Evolutionary conservation across 1,140 invertebrate species (phyloP).

Genomic region (Holotrichia oblita): DNA sequence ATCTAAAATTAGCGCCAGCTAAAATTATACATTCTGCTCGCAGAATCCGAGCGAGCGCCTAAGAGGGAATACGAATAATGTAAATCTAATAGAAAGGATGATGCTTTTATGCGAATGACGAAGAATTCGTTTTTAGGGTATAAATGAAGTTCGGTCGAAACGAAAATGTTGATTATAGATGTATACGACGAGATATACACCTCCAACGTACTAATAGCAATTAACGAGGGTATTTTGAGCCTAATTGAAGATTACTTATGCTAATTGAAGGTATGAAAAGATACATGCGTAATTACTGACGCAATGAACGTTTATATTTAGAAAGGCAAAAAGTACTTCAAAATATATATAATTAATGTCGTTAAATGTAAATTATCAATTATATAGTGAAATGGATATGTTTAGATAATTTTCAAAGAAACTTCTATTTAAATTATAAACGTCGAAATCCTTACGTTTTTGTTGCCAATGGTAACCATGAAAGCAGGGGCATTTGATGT

Average conservation of each 20-base stretch:
- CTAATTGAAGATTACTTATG: conserved; percentile 1
- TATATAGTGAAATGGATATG: background rate
- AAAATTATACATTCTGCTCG: conserved; percentile 17
- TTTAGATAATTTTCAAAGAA: background rate
- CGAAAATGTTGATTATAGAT: background rate
- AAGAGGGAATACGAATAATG: background rate
- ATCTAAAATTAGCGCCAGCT: conserved; percentile 17
- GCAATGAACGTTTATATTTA: background rate
- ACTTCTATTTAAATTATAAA: background rate
- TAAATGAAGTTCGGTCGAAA: background rate
- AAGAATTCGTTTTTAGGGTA: background rate
- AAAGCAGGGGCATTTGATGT: too few species aligned
- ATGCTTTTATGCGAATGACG: background rate
- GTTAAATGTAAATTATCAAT: background rate
- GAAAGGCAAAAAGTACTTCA: background rate
- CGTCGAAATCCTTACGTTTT: too few species aligned
- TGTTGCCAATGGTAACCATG: too few species aligned
- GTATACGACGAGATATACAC: background rate
- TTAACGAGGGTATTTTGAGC: background rate
- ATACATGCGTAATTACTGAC: background rate
- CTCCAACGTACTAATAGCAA: background rate
- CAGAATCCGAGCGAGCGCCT: background rate
- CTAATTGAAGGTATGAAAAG: background rate
- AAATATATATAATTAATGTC: background rate
- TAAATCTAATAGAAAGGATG: background rate